Evolutionary conservation across 2,113 vertebrate genomes (phyloP), one percentile per base, ranked within the genome.

Genomic region (Strix aluco): DNA sequence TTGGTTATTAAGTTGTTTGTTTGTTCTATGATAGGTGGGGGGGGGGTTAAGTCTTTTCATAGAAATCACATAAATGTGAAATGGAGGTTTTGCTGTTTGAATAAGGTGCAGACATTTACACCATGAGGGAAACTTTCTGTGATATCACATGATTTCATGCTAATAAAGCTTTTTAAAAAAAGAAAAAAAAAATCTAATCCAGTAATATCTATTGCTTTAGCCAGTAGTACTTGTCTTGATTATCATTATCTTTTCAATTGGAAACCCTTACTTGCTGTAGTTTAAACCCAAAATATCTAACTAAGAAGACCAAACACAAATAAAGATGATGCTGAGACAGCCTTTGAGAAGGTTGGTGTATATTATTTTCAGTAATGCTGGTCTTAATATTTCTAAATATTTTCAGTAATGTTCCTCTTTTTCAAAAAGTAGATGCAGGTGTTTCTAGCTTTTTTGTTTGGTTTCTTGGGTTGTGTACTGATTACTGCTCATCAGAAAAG

Each of bases 1-100:
- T 94, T 92, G 74, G 29, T 90, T 85, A 20, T 44, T 92, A 78
- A 91, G 69, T 92, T 94, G 42, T 49, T 84, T 96, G 36, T 61
- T 95, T 94, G 51, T 88, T 95, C 13, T 55, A 22, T 58, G 21
- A 52, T 40, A 40, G 40, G 40, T 40, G 40, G 75, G 79, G 49
- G 78, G 26, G 47, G 27, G 11, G 2, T 6, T 10, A 40, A 34
- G 29, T 73, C n/a, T 88, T 89, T 93, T 74, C 46, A 38, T 80
- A 92, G 61, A 92, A 91, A 47, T 74, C 34, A 32, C 1, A 0
- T 81, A 92, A 63, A 67, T 77, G 52, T 7, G 4, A 85, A 88
- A 65, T 65, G 25, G 32, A 87, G 57, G 69, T 46, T 73, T 86
- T 91, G 16, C 42, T 77, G 21, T 71, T 61, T 69, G 42, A 92